Evolutionary conservation across 2,797 vertebrate species (phyloP), one percentile per base, ranked within the genome.

Genomic region (Tinamus major): DNA sequence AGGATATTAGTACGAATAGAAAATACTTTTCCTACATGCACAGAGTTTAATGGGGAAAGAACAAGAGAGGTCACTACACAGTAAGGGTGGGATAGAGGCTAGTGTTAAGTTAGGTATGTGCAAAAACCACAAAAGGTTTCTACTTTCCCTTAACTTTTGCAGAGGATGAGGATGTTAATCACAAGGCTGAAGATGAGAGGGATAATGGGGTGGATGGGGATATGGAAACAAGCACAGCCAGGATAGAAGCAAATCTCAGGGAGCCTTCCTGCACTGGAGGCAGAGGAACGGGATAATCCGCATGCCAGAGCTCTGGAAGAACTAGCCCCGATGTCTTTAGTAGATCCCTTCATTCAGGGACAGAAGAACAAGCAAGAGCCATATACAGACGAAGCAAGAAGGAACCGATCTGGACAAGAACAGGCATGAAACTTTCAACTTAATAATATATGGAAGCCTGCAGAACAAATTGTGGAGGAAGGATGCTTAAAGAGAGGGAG

Each of bases 281-380:
- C 91, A 94, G 95, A 85, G 93, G 85, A 96, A 96, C 96, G 21
- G 71, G 96, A 83, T 92, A 65, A 93, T 92, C 96, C 71, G 0
- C 90, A 96, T 96, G 94, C 96, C 96, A 84, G 87, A 90, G 90
- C 87, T 79, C 94, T 59, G 58, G 96, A 93, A 94, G 96, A 96
- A 96, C 96, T 93, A 85, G 96, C 90, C 91, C 14, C 0, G 4
- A 84, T 90, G 77, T 84, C 93, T 94, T 77, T 72, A 84, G 26
- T 83, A 94, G 87, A 86, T 93, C 91, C 90, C 70, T 93, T 29
- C 85, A 51, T 80, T 56, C 83, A 88, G 85, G 68, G 90, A 91
- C 85, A 55, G 20, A n/a, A 67, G n/a, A 51, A 71, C 9, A 48
- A 89, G 68, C 29, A 41, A 35, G 29, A 13, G 20, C 35, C 74